Evolutionary conservation across 1,140 invertebrate genomes (phyloP).

Genomic region (Nebria ingens): DNA sequence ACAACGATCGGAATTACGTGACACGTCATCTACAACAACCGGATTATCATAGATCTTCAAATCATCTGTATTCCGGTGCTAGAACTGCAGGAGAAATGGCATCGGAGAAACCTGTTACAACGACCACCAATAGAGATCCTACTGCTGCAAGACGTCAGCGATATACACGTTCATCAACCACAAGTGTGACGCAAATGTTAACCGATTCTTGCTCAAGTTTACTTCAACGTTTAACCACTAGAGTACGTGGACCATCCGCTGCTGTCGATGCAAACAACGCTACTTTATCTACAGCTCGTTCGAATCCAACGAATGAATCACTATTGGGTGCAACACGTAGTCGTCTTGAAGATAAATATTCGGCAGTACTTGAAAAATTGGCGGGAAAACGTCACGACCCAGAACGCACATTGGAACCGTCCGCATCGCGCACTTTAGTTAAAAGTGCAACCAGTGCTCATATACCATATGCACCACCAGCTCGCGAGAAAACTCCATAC

Average conservation of each 20-base stretch:
- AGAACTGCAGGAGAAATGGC: conserved; percentile 14
- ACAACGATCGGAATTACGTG: conserved; percentile 16
- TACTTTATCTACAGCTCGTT: conserved; percentile 11
- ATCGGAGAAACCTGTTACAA: conserved; percentile 24
- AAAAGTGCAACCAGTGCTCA: conserved; percentile 49
- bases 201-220: conserved; percentile 75
- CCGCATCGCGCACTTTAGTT: conserved; percentile 27
- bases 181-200: conserved; percentile 72
- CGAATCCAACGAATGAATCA: conserved; percentile 2
- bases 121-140: conserved; percentile 22
- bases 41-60: neutral
- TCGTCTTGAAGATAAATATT: conserved; percentile 64
- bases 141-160: conserved; percentile 44
- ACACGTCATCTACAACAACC: conserved; percentile 9
- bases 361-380: conserved; percentile 55
- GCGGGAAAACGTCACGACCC: conserved; percentile 46
- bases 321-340: conserved; percentile 44
- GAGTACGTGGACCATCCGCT: conserved; percentile 54
- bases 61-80: conserved; percentile 15
- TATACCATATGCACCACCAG: conserved; percentile 46
- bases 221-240: conserved; percentile 61
- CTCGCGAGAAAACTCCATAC: conserved; percentile 48
- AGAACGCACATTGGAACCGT: conserved; percentile 55
- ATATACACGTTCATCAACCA: conserved; percentile 63
- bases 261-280: conserved; percentile 23